Percentiles rank a stretch among this genome's conserved stretches.
phyloP scores from a whole-genome alignment of 2,113 vertebrate genomes.

The Nematolebias whitei region DNA sequence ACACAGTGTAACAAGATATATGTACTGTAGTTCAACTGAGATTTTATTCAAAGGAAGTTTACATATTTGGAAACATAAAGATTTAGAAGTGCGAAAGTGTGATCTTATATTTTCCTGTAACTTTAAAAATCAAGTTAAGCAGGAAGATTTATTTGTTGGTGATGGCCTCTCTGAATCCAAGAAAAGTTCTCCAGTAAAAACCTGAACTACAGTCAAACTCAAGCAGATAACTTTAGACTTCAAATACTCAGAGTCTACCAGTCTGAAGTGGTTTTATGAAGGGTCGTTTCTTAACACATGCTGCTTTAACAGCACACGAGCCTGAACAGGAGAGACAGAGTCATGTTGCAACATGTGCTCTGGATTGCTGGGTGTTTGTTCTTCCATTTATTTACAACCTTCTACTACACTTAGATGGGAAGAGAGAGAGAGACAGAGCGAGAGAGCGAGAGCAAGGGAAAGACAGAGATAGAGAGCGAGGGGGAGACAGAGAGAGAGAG shows the following conservation, averaged over 20 bases:
- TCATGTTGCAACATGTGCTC: conserved; percentile 25
- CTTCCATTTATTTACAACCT: too few relatives aligned
- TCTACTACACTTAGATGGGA: too few relatives aligned
- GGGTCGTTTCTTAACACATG: background rate
- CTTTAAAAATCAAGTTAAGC: background rate
- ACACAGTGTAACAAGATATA: too few relatives aligned
- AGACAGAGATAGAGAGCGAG: too few relatives aligned
- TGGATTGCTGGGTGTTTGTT: conserved; percentile 24
- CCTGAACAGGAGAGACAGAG: background rate
- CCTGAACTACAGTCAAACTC: background rate
- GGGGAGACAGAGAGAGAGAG: too few relatives aligned
- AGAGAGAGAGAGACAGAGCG: too few relatives aligned
- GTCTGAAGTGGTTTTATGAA: background rate
- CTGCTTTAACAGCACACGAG: background rate
- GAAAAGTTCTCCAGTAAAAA: background rate
- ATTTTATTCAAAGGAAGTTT: too few relatives aligned
- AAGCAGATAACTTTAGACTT: background rate
- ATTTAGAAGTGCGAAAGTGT: background rate
- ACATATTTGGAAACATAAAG: background rate
- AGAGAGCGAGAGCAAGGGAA: too few relatives aligned
- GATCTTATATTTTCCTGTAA: background rate
- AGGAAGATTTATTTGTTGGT: background rate
- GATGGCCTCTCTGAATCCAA: background rate
- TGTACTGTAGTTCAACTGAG: too few relatives aligned
- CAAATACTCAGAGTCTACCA: background rate